These are phyloP conservation scores for Pygoscelis adeliae DNA, from an alignment of 2,113 vertebrate genomes.

Conservation along the genomic window DNA sequence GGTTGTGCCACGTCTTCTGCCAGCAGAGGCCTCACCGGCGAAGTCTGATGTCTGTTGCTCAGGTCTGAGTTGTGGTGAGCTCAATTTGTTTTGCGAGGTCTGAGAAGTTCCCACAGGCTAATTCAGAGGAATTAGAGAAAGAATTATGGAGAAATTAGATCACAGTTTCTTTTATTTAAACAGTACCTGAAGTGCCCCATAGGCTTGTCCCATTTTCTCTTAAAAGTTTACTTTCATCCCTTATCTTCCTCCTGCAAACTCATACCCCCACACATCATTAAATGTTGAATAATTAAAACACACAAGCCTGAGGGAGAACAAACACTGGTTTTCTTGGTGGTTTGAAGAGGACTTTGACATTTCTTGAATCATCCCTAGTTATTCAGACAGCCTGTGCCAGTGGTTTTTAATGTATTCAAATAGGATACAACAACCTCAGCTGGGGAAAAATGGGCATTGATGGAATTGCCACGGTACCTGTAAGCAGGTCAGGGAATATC, in stretches of 20 bases:
- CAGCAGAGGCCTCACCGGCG: background rate
- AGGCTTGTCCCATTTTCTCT: background rate
- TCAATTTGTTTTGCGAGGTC: background rate
- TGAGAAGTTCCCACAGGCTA: conserved; percentile 8
- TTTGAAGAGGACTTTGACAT: background rate
- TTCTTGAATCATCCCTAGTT: background rate
- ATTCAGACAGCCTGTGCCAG: background rate
- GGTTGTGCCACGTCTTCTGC: background rate
- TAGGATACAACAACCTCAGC: background rate
- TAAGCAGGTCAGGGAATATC: background rate
- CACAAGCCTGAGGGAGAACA: background rate
- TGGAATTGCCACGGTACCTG: background rate
- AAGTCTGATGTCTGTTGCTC: background rate
- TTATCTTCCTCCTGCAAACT: background rate
- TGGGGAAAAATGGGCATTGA: background rate
- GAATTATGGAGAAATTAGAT: background rate
- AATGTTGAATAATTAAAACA: background rate
- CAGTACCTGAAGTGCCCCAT: background rate
- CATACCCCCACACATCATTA: background rate
- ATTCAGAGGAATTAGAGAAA: background rate
- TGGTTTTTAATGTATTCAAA: background rate
- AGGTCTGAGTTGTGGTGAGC: background rate
- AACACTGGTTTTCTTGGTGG: background rate
- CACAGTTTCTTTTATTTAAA: background rate
- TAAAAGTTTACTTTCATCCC: background rate